phyloP scores from a whole-genome alignment of 2,888 invertebrate species.

The Trissolcus brochymenae region DNA sequence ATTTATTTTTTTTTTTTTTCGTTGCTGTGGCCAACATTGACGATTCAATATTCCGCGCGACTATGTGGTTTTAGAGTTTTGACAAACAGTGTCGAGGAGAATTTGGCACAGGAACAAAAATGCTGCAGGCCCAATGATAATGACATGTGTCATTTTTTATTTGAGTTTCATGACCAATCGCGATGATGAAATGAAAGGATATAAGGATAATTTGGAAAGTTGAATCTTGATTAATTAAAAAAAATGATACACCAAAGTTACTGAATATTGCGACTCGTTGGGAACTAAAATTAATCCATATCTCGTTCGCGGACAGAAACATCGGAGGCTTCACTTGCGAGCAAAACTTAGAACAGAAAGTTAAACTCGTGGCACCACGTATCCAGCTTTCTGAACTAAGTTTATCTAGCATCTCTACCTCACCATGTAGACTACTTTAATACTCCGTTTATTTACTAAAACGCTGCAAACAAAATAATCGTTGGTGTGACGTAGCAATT shows the following conservation, averaged over 20 bases:
- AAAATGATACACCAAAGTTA: conserved; percentile 55
- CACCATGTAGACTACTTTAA: conserved; percentile 55
- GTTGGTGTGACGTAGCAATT: conserved; percentile 58
- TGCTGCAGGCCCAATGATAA: conserved; percentile 9
- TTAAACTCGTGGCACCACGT: conserved; percentile 64
- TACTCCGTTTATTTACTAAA: conserved; percentile 56
- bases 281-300: conserved; percentile 71
- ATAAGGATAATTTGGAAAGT: conserved; percentile 51
- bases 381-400: conserved; percentile 68
- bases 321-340: conserved; percentile 60
- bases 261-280: conserved; percentile 68
- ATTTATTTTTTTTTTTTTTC: background rate
- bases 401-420: conserved; percentile 60
- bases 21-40: conserved; percentile 3
- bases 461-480: conserved; percentile 64
- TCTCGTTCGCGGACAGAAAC: conserved; percentile 60
- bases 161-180: background rate
- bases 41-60: conserved; percentile 11
- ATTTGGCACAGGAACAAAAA: conserved; percentile 13
- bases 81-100: conserved; percentile 31
- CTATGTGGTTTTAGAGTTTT: conserved; percentile 18
- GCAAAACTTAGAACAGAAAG: conserved; percentile 67
- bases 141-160: conserved; percentile 11
- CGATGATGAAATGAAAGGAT: conserved; percentile 11
- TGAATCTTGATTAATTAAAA: conserved; percentile 53